Evolutionary conservation across 2,113 vertebrate genomes (phyloP).

Genomic region (Cryptoleucopteryx plumbea): DNA sequence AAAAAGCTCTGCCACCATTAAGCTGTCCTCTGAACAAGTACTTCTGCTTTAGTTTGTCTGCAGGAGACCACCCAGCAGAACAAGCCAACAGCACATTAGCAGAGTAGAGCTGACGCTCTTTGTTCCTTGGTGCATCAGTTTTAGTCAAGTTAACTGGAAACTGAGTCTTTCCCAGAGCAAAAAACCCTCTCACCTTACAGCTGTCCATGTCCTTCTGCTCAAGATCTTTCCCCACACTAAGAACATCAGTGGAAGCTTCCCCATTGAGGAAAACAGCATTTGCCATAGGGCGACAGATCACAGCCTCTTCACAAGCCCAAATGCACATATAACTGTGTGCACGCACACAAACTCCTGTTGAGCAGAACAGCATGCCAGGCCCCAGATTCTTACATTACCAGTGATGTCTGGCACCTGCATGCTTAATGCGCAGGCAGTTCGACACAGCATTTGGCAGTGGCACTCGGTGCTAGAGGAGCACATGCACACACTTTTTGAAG

Average conservation of each 20-base stretch:
- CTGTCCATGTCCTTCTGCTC: background rate
- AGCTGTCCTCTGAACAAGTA: background rate
- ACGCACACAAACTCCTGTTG: background rate
- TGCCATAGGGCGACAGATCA: rapidly evolving
- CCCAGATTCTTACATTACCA: background rate
- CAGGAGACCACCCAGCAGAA: background rate
- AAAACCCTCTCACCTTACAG: background rate
- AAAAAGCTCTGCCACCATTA: background rate
- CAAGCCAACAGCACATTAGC: background rate
- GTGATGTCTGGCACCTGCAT: background rate
- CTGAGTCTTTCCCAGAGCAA: background rate
- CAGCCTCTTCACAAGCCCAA: background rate
- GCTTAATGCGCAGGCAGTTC: rapidly evolving
- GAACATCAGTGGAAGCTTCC: background rate
- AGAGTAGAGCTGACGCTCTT: background rate
- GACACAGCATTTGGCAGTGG: rapidly evolving
- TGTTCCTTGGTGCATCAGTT: background rate
- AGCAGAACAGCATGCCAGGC: background rate
- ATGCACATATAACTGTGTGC: rapidly evolving
- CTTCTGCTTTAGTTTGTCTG: background rate
- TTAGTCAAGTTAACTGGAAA: background rate
- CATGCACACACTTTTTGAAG: background rate
- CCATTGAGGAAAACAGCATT: background rate
- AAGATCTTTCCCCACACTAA: background rate
- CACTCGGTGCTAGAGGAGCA: background rate